Conservation (phyloP, 2,797 vertebrate species). For the Hapalemur alaotrensis region DNA sequence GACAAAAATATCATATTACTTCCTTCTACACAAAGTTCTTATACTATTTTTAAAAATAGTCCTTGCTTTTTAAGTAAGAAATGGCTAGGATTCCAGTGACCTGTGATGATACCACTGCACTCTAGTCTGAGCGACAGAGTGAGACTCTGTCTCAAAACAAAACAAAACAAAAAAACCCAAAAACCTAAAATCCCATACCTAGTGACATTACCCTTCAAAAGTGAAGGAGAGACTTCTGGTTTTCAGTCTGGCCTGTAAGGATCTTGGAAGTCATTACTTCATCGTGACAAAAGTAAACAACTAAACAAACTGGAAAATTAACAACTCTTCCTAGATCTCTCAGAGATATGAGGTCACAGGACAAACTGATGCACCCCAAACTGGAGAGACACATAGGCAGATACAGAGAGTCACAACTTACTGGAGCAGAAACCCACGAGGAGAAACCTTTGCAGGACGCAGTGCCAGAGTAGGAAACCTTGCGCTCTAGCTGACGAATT, state of each 20-base stretch:
- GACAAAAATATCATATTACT: background rate
- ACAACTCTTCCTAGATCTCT: background rate
- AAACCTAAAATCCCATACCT: background rate
- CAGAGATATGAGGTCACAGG: background rate
- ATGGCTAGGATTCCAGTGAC: background rate
- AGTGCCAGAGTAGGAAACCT: background rate
- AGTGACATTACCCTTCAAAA: background rate
- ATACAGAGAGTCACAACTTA: background rate
- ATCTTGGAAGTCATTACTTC: background rate
- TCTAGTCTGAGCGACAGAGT: background rate
- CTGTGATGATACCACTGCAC: background rate
- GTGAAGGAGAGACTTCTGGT: background rate
- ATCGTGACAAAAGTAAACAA: background rate
- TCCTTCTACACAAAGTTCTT: background rate
- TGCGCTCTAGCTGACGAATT: background rate
- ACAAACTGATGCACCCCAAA: background rate
- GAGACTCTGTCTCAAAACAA: background rate
- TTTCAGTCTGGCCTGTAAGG: background rate
- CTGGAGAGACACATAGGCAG: background rate
- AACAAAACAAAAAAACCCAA: background rate
- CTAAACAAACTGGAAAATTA: background rate
- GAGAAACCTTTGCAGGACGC: background rate
- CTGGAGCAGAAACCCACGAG: background rate
- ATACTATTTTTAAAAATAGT: background rate
- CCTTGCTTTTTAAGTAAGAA: too few species aligned